phyloP scores from a whole-genome alignment of 2,797 vertebrate species.

The Muscicapa striata region DNA sequence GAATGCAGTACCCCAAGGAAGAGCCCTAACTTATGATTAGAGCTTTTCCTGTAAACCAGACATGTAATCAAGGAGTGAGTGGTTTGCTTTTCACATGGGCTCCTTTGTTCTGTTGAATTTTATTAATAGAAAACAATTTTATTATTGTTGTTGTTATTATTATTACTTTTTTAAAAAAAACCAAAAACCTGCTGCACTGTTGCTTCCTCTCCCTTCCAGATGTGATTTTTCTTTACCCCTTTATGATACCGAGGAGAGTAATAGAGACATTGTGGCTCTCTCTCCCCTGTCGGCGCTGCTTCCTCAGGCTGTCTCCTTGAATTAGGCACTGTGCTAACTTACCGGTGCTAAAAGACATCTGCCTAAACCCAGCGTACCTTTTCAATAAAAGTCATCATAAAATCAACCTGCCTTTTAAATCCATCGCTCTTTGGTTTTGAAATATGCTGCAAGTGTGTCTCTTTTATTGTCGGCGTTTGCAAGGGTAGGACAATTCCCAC shows the following conservation, averaged over 20 bases:
- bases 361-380: constrained; percentile 80
- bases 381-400: constrained; percentile 84
- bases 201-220: constrained; percentile 59
- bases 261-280: constrained; percentile 82
- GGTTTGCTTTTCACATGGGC: not conserved
- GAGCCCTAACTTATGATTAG: not conserved
- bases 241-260: constrained; percentile 84
- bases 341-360: constrained; percentile 79
- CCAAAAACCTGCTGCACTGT: not conserved
- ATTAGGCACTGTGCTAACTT: constrained; percentile 86
- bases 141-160: constrained; percentile 23
- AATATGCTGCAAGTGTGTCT: constrained; percentile 78
- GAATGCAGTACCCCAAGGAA: not conserved
- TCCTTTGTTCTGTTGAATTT: constrained; percentile 70
- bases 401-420: constrained; percentile 85
- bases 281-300: constrained; percentile 81
- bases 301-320: constrained; percentile 85
- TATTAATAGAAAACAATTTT: constrained; percentile 62
- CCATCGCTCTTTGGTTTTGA: constrained; percentile 80
- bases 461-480: constrained; percentile 74
- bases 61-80: not conserved
- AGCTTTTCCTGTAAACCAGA: not conserved
- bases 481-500: constrained; percentile 67
- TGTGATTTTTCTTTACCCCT: constrained; percentile 73
- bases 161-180: not conserved